Evolutionary conservation across 2,888 invertebrate species (phyloP).

Genomic region (Orchestes rusci): DNA sequence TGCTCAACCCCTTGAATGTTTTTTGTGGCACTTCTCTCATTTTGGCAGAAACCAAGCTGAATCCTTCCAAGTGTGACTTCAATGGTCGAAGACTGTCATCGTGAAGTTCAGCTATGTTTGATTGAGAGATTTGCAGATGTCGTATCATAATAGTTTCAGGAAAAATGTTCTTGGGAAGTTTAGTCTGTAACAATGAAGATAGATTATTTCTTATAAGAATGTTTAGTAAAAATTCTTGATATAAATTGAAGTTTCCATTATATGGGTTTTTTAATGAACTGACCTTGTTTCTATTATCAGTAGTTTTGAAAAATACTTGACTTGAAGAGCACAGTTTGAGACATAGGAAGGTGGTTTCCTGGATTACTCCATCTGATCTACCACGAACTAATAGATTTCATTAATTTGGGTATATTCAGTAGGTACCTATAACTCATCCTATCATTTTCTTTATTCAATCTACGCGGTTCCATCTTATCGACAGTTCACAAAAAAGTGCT

Average conservation of each 20-base stretch:
- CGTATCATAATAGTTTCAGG: constrained; percentile 57
- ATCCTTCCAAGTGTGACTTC: constrained; percentile 67
- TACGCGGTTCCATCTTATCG: too few species aligned
- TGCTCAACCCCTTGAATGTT: constrained; percentile 64
- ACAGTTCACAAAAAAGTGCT: too few species aligned
- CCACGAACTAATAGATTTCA: too few species aligned
- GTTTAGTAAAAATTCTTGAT: too few species aligned
- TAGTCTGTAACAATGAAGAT: constrained; percentile 32
- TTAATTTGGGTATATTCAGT: too few species aligned
- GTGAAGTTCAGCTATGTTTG: constrained; percentile 57
- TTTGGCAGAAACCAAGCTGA: constrained; percentile 71
- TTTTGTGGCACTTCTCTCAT: constrained; percentile 70
- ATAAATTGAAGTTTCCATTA: neutral
- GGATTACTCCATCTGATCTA: too few species aligned
- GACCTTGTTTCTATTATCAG: neutral
- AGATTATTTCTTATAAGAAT: neutral
- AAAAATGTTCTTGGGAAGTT: constrained; percentile 68
- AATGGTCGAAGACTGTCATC: constrained; percentile 66
- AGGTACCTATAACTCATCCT: too few species aligned
- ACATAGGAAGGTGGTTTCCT: too few species aligned
- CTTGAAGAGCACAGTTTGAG: too few species aligned
- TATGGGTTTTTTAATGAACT: neutral
- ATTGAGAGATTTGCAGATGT: constrained; percentile 53
- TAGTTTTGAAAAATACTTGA: neutral
- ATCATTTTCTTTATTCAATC: too few species aligned